Conservation (phyloP, 2,797 vertebrate genomes). For the Xenops minutus region DNA sequence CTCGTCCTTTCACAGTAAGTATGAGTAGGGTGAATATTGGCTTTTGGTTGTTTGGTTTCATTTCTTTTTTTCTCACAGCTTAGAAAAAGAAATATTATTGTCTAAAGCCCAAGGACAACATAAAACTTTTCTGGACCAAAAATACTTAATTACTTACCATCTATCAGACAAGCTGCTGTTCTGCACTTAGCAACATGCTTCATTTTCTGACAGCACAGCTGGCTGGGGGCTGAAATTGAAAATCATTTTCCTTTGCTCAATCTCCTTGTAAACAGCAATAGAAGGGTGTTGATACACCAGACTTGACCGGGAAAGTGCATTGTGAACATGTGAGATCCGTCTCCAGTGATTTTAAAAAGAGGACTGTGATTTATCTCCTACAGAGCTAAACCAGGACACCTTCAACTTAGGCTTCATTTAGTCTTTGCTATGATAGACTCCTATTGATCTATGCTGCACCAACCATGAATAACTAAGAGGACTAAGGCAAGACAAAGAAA, state of each 20-base stretch:
- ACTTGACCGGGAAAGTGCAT: neutral
- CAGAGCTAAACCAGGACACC: conserved; percentile 14
- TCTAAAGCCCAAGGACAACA: neutral
- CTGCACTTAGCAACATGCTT: conserved; percentile 21
- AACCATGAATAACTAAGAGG: neutral
- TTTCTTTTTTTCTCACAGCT: neutral
- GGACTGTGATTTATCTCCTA: conserved; percentile 5
- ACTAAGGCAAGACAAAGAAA: neutral
- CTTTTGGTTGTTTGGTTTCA: neutral
- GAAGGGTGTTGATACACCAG: conserved; percentile 1
- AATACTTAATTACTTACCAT: neutral
- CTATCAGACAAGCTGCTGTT: conserved; percentile 15
- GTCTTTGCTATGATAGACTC: neutral
- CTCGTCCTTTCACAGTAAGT: conserved; percentile 11
- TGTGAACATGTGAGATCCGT: neutral
- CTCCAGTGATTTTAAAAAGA: neutral
- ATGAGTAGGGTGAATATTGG: neutral
- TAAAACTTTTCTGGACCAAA: neutral
- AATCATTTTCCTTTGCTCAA: conserved; percentile 52
- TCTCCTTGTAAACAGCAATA: conserved; percentile 50
- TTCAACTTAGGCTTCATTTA: neutral
- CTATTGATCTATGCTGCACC: neutral
- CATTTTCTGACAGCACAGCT: conserved; percentile 25
- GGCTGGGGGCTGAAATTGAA: conserved; percentile 31
- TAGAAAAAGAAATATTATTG: conserved; percentile 2